phyloP scores from a whole-genome alignment of 2,888 invertebrate genomes.

The Conus canariensis region DNA sequence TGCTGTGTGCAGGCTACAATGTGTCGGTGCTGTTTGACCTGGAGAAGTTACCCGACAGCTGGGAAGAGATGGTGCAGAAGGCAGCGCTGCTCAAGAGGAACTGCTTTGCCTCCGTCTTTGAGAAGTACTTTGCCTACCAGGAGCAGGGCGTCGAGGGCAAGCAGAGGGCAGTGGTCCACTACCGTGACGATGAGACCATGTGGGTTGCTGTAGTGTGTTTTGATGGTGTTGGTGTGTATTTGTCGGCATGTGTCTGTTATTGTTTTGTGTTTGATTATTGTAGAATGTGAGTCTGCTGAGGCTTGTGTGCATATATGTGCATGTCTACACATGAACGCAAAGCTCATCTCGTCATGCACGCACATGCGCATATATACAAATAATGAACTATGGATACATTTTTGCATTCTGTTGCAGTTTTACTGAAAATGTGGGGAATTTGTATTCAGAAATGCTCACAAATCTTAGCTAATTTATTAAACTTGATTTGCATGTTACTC shows the following conservation, averaged over 20 bases:
- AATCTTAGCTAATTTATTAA: too few relatives aligned
- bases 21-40: slow-evolving; percentile 95
- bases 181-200: slow-evolving; percentile 99
- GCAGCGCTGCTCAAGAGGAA: slow-evolving; percentile 97
- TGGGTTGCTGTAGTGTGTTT: slow-evolving; percentile 77
- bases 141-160: slow-evolving; percentile 94
- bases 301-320: too few relatives aligned
- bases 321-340: too few relatives aligned
- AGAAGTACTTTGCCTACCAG: slow-evolving; percentile 99
- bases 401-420: too few relatives aligned
- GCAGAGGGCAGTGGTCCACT: slow-evolving; percentile 97
- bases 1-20: slow-evolving; percentile 87
- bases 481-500: too few relatives aligned
- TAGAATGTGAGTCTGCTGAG: too few relatives aligned
- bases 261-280: slow-evolving; percentile 1
- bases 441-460: too few relatives aligned
- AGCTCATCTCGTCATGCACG: too few relatives aligned
- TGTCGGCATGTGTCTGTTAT: not conserved
- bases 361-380: too few relatives aligned
- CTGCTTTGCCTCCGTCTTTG: slow-evolving; percentile 99
- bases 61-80: slow-evolving; percentile 93
- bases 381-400: too few relatives aligned
- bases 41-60: slow-evolving; percentile 93
- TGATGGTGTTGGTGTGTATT: too few relatives aligned
- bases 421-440: too few relatives aligned